These are phyloP conservation scores for Ciconia nigra DNA, from an alignment of 2,797 vertebrate genomes.

Conservation along the genomic window DNA sequence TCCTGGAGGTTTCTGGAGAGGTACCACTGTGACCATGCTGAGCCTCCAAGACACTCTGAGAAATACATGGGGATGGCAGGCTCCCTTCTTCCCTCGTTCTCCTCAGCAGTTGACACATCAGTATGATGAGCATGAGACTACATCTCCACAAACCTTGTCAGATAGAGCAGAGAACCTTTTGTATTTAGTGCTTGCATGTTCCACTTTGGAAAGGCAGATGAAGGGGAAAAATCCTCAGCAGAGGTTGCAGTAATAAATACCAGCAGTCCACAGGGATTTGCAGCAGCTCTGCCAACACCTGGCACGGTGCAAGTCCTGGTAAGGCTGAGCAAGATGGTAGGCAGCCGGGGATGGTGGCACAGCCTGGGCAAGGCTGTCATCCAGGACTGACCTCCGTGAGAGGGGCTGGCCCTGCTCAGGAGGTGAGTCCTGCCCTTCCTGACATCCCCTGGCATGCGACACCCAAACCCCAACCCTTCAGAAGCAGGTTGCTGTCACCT, in stretches of 20 bases:
- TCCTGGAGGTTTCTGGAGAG: not conserved
- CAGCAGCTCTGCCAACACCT: not conserved
- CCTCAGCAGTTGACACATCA: not conserved
- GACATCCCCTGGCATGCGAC: fast-evolving
- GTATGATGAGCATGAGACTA: fast-evolving
- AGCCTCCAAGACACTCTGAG: not conserved
- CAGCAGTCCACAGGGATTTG: not conserved
- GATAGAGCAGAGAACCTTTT: not conserved
- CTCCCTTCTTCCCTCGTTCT: not conserved
- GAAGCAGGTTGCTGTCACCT: not conserved
- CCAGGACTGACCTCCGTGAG: not conserved
- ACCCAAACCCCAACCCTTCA: not conserved
- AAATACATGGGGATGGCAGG: not conserved
- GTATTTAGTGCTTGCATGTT: not conserved
- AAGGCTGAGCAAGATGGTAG: not conserved
- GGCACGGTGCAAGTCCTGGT: not conserved
- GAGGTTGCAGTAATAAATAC: not conserved
- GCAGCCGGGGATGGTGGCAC: not conserved
- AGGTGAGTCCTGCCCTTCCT: not conserved
- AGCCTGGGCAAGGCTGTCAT: not conserved
- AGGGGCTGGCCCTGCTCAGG: not conserved
- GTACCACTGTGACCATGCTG: not conserved
- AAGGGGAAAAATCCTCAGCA: not conserved
- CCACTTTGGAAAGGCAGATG: not conserved
- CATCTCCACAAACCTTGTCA: not conserved